A percentile compares a stretch with the other conserved stretches of the same genome.
These are phyloP conservation scores for Drosophila tristis DNA, from an alignment of 1,140 invertebrate species.

Conservation along the genomic window DNA sequence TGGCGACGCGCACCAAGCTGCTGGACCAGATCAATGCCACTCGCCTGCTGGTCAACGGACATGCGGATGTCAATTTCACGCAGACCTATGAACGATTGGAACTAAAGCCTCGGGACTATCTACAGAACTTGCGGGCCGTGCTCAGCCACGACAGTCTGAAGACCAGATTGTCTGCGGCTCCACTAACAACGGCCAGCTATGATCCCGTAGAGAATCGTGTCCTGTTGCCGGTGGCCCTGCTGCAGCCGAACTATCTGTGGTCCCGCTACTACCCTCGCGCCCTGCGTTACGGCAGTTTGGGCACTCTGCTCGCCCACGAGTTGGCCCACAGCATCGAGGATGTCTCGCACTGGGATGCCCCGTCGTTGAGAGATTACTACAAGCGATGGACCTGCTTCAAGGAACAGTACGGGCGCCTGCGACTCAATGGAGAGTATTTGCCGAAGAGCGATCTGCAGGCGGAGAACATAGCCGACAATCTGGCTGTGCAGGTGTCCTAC, in stretches of 20 bases:
- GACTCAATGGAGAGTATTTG: conserved; percentile 83
- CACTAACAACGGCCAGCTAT: conserved; percentile 31
- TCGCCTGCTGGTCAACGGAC: conserved; percentile 46
- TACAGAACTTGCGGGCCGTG: conserved; percentile 56
- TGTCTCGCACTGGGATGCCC: conserved; percentile 57
- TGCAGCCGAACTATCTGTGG: conserved; percentile 78
- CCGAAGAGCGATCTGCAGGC: conserved; percentile 88
- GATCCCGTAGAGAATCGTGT: conserved; percentile 49
- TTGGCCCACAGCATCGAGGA: conserved; percentile 87
- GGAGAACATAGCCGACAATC: conserved; percentile 90
- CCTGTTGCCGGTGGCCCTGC: conserved; percentile 55
- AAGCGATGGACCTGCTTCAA: conserved; percentile 67
- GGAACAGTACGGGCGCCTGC: conserved; percentile 64
- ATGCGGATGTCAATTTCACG: conserved; percentile 56
- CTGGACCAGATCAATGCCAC: conserved; percentile 60
- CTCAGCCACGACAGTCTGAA: conserved; percentile 10
- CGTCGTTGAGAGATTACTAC: conserved; percentile 45
- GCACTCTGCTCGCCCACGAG: conserved; percentile 87
- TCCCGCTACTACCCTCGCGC: conserved; percentile 72
- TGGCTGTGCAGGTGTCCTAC: conserved; percentile 87
- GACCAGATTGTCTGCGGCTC: not conserved
- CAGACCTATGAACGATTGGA: conserved; percentile 40
- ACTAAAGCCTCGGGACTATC: conserved; percentile 49
- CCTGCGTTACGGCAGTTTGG: conserved; percentile 85
- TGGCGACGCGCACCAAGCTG: conserved; percentile 40